Conservation (phyloP, 2,113 vertebrate species). For the Gasterosteus aculeatus region DNA sequence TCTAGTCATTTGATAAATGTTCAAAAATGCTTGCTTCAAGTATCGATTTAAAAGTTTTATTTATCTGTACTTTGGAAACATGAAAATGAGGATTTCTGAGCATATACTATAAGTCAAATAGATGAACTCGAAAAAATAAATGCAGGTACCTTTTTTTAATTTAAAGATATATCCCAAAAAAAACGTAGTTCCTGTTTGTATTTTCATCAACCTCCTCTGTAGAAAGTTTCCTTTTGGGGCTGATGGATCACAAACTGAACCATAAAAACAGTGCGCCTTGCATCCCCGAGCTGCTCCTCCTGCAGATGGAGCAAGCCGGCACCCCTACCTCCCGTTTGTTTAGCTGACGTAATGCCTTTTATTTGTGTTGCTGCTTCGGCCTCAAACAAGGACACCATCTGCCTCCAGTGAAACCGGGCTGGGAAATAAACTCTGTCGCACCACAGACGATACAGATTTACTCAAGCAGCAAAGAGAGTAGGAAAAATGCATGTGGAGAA, state of each 20-base stretch:
- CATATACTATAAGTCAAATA: background rate
- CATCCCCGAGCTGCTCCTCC: slow-evolving; percentile 46
- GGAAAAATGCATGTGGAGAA: background rate
- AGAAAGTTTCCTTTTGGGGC: background rate
- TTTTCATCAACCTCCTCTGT: background rate
- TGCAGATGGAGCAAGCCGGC: slow-evolving; percentile 42
- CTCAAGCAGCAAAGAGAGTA: background rate
- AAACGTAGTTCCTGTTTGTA: too few relatives aligned
- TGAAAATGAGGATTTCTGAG: background rate
- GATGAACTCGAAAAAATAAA: background rate
- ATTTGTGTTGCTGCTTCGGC: slow-evolving; percentile 49
- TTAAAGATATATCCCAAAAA: too few relatives aligned
- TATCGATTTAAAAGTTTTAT: background rate
- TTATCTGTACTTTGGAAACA: background rate
- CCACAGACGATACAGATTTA: background rate
- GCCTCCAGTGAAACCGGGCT: slow-evolving; percentile 49
- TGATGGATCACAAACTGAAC: slow-evolving; percentile 46
- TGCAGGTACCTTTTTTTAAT: too few relatives aligned
- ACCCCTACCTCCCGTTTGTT: slow-evolving; percentile 57
- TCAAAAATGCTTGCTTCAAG: background rate
- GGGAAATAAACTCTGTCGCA: slow-evolving; percentile 10
- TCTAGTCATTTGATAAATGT: background rate
- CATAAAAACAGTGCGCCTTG: slow-evolving; percentile 31
- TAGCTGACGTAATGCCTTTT: slow-evolving; percentile 65
- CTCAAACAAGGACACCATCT: slow-evolving; percentile 64